Conservation (phyloP, 2,113 vertebrate species). For the Felis catus region DNA sequence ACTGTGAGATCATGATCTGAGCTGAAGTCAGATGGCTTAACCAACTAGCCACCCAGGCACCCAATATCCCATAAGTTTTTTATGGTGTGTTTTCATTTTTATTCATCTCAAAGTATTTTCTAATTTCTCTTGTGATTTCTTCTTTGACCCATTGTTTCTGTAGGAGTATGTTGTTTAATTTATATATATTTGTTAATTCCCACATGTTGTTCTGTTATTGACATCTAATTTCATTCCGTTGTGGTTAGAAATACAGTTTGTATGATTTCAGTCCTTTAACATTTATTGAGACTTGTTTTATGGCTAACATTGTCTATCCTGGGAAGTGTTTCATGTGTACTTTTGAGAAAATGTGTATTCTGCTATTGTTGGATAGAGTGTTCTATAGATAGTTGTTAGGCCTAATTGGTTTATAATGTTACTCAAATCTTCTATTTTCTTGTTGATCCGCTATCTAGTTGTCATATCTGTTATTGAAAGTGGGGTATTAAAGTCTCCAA, state of each 20-base stretch:
- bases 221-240: neutral
- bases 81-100: neutral
- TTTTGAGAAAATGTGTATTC: neutral
- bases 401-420: neutral
- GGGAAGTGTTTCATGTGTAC: neutral
- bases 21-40: no score
- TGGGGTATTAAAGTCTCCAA: neutral
- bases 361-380: neutral
- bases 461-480: neutral
- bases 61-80: neutral
- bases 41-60: no score
- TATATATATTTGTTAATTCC: neutral
- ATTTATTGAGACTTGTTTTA: neutral
- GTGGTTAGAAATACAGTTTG: neutral
- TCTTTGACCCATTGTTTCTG: neutral
- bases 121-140: neutral
- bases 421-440: neutral
- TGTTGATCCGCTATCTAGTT: neutral
- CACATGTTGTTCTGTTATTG: neutral
- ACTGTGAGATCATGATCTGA: no score
- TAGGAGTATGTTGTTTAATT: neutral
- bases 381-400: neutral
- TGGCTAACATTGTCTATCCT: neutral
- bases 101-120: neutral
- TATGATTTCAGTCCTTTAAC: neutral